These are phyloP conservation scores for Hydrolagus affinis DNA, from an alignment of 2,113 vertebrate species.

Conservation along the genomic window DNA sequence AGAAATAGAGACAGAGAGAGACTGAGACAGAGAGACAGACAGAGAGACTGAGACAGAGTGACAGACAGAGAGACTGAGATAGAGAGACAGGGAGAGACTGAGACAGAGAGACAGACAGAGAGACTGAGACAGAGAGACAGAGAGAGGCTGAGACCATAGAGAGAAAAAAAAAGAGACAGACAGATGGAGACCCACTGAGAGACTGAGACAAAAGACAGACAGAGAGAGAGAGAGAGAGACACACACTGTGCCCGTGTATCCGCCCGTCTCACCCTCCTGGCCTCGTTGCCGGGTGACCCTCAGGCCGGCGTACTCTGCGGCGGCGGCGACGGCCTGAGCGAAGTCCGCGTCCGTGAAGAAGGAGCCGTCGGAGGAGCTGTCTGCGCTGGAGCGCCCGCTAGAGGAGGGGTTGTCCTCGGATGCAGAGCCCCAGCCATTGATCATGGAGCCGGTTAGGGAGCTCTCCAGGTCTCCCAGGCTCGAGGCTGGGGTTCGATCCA, in stretches of 20 bases:
- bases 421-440: slow-evolving; percentile 97
- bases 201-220: neutral
- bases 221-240: neutral
- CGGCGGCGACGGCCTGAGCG: slow-evolving; percentile 89
- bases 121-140: neutral
- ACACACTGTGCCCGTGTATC: neutral
- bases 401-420: slow-evolving; percentile 88
- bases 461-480: slow-evolving; percentile 94
- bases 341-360: slow-evolving; percentile 98
- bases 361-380: slow-evolving; percentile 93
- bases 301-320: slow-evolving; percentile 85
- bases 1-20: neutral
- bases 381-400: slow-evolving; percentile 82
- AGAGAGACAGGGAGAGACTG: neutral
- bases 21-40: neutral
- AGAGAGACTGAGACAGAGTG: neutral
- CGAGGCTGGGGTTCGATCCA: slow-evolving; percentile 93
- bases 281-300: slow-evolving; percentile 77
- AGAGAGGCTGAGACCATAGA: too few relatives aligned
- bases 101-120: neutral
- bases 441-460: slow-evolving; percentile 97
- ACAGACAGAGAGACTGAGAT: neutral
- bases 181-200: neutral
- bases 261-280: slow-evolving; percentile 64
- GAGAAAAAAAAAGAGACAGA: neutral